Evolutionary conservation across 2,888 invertebrate species (phyloP).

Genomic region (Drosophila suboccidentalis): DNA sequence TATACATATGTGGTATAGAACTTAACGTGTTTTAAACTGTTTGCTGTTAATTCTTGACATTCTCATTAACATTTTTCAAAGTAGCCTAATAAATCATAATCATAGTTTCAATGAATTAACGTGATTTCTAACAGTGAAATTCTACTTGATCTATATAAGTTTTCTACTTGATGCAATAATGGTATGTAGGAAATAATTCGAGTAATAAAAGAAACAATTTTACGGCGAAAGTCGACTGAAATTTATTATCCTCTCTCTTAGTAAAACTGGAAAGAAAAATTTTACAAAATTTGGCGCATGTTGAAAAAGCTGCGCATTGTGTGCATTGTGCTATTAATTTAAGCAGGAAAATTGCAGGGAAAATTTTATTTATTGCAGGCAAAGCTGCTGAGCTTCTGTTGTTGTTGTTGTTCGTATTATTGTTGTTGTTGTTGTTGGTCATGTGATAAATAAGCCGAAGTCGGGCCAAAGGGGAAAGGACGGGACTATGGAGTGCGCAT

Average conservation of each 20-base stretch:
- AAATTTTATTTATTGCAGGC: conserved; percentile 37
- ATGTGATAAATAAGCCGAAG: conserved; percentile 28
- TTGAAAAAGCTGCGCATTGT: conserved; percentile 21
- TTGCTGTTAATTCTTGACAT: background rate
- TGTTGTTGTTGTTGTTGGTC: conserved; percentile 15
- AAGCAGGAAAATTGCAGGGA: conserved; percentile 25
- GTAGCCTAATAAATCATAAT: too few species aligned
- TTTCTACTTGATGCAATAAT: background rate
- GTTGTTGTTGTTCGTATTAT: background rate
- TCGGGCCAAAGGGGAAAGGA: background rate
- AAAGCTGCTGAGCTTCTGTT: conserved; percentile 1
- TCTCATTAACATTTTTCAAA: background rate
- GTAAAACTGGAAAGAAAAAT: conserved; percentile 2
- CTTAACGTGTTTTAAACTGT: too few species aligned
- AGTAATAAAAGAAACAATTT: background rate
- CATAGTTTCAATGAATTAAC: too few species aligned
- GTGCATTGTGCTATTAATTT: conserved; percentile 26
- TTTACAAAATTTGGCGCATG: conserved; percentile 12
- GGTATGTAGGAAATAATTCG: background rate
- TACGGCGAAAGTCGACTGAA: background rate
- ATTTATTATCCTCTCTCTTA: background rate
- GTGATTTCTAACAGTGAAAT: background rate
- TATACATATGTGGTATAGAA: too few species aligned
- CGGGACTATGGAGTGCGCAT: conserved; percentile 13
- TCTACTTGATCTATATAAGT: background rate